Base-by-base conservation (phyloP, 2,113 vertebrate species). In the Oreochromis niloticus region DNA sequence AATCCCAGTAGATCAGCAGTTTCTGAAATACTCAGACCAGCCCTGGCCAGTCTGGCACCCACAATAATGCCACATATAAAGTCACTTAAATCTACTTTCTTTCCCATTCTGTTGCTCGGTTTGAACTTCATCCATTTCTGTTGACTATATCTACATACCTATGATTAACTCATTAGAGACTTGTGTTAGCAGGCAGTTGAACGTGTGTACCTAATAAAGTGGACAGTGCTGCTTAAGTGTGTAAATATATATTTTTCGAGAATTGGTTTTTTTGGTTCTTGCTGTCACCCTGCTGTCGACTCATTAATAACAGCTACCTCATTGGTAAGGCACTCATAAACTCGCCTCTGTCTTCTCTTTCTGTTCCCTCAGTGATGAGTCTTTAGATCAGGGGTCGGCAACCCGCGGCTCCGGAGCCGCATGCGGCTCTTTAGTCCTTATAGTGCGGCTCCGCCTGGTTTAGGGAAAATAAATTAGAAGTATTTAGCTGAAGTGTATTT, bases 251-350 rank as follows among this genome's bases (percentile, higher is more conserved):
- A 52, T 50, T 46, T 50, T 71, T 6, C 7, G 13, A 79, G 83
- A 79, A 27, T 85, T 85, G 57, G 34, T 63, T 78, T 85, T 85
- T 61, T 36, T 63, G 9, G 56, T 83, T 89, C 80, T 81, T 17
- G n/a, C 46, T 36, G 81, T 92, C 84, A 59, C 17, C 43, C 52
- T 1, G 4, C 66, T 57, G 52, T 87, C 54, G 34, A 12, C 78
- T 93, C 86, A 89, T 91, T 87, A 93, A 91, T 80, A 89, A 78
- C 83, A 55, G 75, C 80, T 9, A 30, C 19, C 16, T 63, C 22
- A 57, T 36, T 82, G 57, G 50, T 84, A 14, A 43, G 55, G 2
- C 78, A 30, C 85, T 88, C 73, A 80, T 83, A 61, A 87, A 84
- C 54, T 79, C 32, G 48, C 61, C 34, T 43, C 13, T 52, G 63